Evolutionary conservation across 2,797 vertebrate species (phyloP), one percentile per base, ranked within the genome.

Genomic region (Labeo calbasu): DNA sequence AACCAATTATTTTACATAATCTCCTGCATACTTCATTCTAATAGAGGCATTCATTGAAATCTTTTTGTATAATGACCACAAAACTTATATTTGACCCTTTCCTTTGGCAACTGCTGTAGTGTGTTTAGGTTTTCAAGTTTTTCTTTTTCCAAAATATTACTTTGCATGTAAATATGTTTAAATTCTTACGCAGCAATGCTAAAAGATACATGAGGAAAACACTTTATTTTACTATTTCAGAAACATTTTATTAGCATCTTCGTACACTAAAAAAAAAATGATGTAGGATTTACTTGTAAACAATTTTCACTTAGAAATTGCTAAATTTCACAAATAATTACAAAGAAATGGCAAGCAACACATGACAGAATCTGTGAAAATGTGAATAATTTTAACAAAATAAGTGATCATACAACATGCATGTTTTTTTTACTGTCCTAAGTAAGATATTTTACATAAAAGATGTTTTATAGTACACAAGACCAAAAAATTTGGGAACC

Each of bases 1-100:
- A 76, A 66, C 21, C 28, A 75, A 46, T 76, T 66, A 48, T 13
- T 21, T 76, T 61, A 7, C 9, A 46, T 77, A 61, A 61, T 77
- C 55, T 77, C 14, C 61, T 4, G 36, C 40, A 77, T 77, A 61
- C 55, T 61, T 77, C 9, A 11, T 77, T 77, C 36, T 43, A 15
- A 43, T 23, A 23, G 21, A 61, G 4, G 73, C 8, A 23, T 43
- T 23, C 36, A 46, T 77, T 2, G 4, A 76, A 77, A 77, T 77
- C 13, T 43, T 40, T 77, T 61, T 25, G 43, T 48, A 48, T 13
- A 61, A 46, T 43, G 75, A 43, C 36, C 21, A 25, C 14, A 23
- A 6, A 59, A 77, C 32, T 25, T 53, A 53, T 36, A 32, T 21
- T 53, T 36, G 17, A 73, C 25, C 25, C 10, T 19, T 73, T 28